Evolutionary conservation across 2,113 vertebrate species (phyloP), one percentile per base, ranked within the genome.

Genomic region (Sinocyclocheilus grahami): DNA sequence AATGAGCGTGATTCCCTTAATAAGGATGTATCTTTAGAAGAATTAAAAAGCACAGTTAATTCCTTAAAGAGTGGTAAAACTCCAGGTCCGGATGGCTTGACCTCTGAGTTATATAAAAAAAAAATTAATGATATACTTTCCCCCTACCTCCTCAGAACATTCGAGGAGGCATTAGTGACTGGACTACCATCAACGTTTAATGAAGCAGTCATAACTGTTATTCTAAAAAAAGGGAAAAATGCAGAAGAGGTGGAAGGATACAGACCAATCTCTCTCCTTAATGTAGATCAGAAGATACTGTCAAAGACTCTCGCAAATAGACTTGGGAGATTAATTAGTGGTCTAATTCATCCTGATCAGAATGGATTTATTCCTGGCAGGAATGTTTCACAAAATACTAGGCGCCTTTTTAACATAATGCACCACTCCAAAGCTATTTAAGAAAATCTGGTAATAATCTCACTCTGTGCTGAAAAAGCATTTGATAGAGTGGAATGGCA

Each of bases 331-430:
- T 60, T 60, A 22, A 60, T 60, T 22, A 22, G 58, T 42, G 39
- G 71, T 12, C 39, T 75, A 46, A 75, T 72, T 72, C 69, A 46
- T 75, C 3, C 71, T 46, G 71, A 75, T 46, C 71, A 75, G 71
- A 75, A 46, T 46, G 9, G 71, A 4, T 75, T 74, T 75, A 46
- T 75, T 75, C 33, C 30, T 10, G 69, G 69, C 2, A 72, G 33
- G 39, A 74, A 75, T 72, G 62, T 63, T 9, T 63, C 62, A 5
- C 67, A 42, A 39, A 42, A 72, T 3, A n/a, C 18, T 3, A 72
- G 71, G 18, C 20, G 37, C 20, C 37, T 74, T 42, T 72, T 74
- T 46, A 74, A 74, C 4, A 65, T 46, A 74, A 46, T 42, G 37
- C 8, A 46, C 9, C 69, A 46, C 20, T n/a, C 71, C 20, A 74